phyloP scores from a whole-genome alignment of 2,888 invertebrate genomes.

The Drosophila antonietae region DNA sequence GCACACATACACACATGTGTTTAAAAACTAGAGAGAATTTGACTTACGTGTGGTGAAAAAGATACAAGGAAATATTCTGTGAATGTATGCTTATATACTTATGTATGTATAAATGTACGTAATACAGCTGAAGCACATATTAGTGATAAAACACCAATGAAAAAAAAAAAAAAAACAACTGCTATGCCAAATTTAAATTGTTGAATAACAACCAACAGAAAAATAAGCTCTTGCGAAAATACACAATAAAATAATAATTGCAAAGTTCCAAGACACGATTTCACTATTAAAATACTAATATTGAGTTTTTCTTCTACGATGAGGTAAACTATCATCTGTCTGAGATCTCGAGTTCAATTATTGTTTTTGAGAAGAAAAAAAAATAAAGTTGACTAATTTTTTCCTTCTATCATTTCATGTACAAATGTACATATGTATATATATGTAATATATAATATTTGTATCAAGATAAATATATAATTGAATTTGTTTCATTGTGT shows the following conservation, averaged over 20 bases:
- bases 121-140: constrained; percentile 8
- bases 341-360: not conserved
- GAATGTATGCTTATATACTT: not conserved
- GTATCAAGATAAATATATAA: not conserved
- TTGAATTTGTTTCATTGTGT: not conserved
- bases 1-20: constrained; percentile 16
- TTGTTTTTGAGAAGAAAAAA: not conserved
- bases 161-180: constrained; percentile 11
- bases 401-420: not conserved
- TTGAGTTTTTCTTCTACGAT: not conserved
- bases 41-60: constrained; percentile 52
- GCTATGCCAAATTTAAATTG: constrained; percentile 10
- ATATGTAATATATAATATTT: too few species aligned
- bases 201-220: constrained; percentile 47
- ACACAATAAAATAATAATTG: constrained; percentile 20
- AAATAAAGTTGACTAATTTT: not conserved
- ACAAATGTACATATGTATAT: too few species aligned
- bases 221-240: not conserved
- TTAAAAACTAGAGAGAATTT: constrained; percentile 43
- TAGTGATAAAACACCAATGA: constrained; percentile 40
- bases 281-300: not conserved
- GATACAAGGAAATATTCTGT: constrained; percentile 62
- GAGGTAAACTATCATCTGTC: not conserved
- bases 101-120: not conserved
- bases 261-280: constrained; percentile 34